phyloP scores from a whole-genome alignment of 2,888 invertebrate genomes.

The Cantharis lateralis region DNA sequence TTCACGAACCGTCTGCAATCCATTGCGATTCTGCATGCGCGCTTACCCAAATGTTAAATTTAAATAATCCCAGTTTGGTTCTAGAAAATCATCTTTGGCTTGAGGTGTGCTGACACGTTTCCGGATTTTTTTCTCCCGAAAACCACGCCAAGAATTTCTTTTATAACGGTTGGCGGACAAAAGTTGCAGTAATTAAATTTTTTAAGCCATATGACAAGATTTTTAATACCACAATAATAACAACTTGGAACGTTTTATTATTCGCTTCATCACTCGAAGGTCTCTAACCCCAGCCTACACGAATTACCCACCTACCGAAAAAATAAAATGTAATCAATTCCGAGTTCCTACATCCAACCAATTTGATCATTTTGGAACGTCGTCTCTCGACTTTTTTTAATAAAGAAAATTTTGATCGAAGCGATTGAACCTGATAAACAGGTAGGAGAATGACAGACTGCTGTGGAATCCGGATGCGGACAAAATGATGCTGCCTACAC shows the following conservation, averaged over 20 bases:
- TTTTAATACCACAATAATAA: constrained; percentile 3
- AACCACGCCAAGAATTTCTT: background rate
- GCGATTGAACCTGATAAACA: constrained; percentile 17
- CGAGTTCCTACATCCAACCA: background rate
- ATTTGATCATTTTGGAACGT: background rate
- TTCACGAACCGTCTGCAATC: background rate
- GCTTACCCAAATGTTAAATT: background rate
- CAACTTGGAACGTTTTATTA: constrained; percentile 23
- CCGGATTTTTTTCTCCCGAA: background rate
- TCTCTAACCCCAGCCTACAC: constrained; percentile 35
- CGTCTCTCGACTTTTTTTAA: background rate
- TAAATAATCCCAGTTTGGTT: background rate
- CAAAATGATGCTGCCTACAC: constrained; percentile 34
- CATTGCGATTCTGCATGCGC: background rate
- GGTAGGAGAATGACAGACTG: constrained; percentile 32
- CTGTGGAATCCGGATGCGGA: constrained; percentile 39
- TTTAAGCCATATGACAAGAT: background rate
- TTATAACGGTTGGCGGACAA: background rate
- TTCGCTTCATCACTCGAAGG: constrained; percentile 30
- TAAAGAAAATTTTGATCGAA: background rate
- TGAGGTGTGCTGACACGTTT: background rate
- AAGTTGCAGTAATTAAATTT: background rate
- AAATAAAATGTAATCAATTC: constrained; percentile 23
- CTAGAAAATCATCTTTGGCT: background rate
- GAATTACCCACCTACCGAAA: constrained; percentile 30